Conservation (phyloP, 2,888 invertebrate genomes). For the Synergus japonicus region DNA sequence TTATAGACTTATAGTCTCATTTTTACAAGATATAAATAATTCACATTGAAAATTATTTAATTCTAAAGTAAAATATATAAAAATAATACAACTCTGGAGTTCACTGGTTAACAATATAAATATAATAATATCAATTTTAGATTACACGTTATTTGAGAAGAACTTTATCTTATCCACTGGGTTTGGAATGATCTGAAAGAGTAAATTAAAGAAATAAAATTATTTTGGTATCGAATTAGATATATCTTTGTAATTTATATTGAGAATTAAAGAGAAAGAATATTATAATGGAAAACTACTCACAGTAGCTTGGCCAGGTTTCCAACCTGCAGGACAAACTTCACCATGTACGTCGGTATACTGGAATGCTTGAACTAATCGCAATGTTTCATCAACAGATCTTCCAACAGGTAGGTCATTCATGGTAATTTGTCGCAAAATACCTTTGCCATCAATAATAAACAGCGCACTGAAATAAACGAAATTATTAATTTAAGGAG, state of each 20-base stretch:
- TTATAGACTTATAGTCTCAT: background rate
- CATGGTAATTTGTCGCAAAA: conserved; percentile 96
- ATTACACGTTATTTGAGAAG: conserved; percentile 21
- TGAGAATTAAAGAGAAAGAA: background rate
- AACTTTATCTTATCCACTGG: conserved; percentile 25
- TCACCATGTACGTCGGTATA: conserved; percentile 95
- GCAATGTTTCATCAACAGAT: conserved; percentile 95
- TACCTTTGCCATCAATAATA: conserved; percentile 93
- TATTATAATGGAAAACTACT: conserved; percentile 61
- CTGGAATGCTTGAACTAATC: conserved; percentile 96
- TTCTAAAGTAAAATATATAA: background rate
- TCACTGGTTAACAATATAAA: conserved; percentile 13
- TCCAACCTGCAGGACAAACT: conserved; percentile 97
- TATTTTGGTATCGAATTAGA: background rate
- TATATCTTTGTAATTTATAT: background rate
- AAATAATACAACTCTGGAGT: conserved; percentile 5
- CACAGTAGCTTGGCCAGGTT: conserved; percentile 95
- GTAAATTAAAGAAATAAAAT: background rate
- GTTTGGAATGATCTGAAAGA: conserved; percentile 36
- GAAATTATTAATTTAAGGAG: background rate
- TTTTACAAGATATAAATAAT: background rate
- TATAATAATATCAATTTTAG: background rate
- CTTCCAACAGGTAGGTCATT: conserved; percentile 96
- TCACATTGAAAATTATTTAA: background rate
- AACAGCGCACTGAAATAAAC: conserved; percentile 86